Conservation (phyloP, 2,797 vertebrate species). For the Rallus crepitans region DNA sequence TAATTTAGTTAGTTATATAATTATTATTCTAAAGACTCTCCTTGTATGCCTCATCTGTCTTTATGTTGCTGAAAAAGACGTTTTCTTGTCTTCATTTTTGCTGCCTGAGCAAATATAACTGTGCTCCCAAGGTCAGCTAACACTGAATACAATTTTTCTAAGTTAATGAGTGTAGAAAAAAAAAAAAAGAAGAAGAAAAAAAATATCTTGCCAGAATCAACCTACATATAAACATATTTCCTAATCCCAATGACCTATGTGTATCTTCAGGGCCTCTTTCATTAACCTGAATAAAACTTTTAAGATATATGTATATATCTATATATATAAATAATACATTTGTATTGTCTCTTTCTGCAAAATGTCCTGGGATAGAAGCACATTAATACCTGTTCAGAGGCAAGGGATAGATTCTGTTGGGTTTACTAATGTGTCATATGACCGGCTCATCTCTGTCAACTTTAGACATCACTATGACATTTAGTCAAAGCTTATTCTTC, state of each 20-base stretch:
- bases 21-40: conserved; percentile 40
- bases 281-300: neutral
- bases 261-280: neutral
- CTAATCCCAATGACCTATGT: neutral
- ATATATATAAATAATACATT: neutral
- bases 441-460: neutral
- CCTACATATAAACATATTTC: neutral
- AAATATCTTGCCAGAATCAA: neutral
- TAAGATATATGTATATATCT: neutral
- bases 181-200: neutral
- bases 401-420: neutral
- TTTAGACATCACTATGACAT: neutral
- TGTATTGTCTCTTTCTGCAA: neutral
- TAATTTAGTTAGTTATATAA: conserved; percentile 36
- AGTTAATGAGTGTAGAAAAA: neutral
- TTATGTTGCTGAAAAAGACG: conserved; percentile 54
- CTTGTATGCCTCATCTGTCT: conserved; percentile 40
- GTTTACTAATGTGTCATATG: neutral
- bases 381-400: neutral
- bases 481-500: neutral
- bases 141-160: conserved; percentile 13
- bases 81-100: conserved; percentile 36
- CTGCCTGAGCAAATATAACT: conserved; percentile 55
- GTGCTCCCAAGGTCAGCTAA: conserved; percentile 33
- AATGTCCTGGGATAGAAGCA: neutral